Percentiles rank a stretch among this genome's conserved stretches.
phyloP scores from a whole-genome alignment of 2,797 vertebrate genomes.

The Sus cebifrons region DNA sequence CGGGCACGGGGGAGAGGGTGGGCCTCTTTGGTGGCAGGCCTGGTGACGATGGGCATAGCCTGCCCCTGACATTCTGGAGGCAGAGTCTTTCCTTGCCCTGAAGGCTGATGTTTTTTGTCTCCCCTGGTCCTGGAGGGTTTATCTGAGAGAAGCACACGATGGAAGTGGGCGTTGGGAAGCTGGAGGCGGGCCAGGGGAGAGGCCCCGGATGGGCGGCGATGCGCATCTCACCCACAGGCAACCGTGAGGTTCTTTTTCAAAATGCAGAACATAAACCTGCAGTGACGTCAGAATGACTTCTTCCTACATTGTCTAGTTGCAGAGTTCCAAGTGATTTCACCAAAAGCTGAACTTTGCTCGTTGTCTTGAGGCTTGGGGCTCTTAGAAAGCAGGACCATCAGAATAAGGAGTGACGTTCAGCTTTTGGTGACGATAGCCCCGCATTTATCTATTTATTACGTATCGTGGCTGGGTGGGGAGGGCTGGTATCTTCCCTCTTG shows the following conservation, averaged over 20 bases:
- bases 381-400: too few relatives aligned
- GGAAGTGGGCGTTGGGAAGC: neutral
- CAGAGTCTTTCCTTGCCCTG: neutral
- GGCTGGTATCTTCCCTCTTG: neutral
- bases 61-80: neutral
- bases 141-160: neutral
- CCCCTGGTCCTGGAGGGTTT: neutral
- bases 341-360: neutral
- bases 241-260: neutral
- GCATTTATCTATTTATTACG: too few relatives aligned
- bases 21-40: neutral
- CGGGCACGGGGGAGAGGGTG: neutral
- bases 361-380: too few relatives aligned
- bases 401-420: too few relatives aligned
- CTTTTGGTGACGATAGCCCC: too few relatives aligned
- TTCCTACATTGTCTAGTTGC: neutral
- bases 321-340: neutral
- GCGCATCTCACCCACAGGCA: rapidly evolving
- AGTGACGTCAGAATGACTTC: neutral
- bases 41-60: neutral
- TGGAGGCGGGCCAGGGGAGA: neutral
- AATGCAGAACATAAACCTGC: neutral
- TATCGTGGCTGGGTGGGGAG: neutral
- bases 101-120: neutral
- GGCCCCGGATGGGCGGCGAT: neutral